Evolutionary conservation across 2,888 invertebrate genomes (phyloP), one percentile per base, ranked within the genome.

Genomic region (Eupithecia inturbata): DNA sequence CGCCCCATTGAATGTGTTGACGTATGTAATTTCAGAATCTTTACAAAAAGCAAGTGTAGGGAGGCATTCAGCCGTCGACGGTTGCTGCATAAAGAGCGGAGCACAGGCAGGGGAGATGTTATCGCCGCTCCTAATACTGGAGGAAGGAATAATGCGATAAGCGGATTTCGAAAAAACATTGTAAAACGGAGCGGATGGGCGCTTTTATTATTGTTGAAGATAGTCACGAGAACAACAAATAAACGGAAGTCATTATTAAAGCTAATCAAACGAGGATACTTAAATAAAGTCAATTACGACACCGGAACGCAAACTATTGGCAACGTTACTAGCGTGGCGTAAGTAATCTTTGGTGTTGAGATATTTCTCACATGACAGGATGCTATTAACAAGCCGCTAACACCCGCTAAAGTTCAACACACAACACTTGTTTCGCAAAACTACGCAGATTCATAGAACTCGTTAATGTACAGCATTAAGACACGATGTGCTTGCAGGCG

Each of bases 11-110:
- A 88, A 86, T 80, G 88, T 89, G 90, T 87, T 87, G 91, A 90
- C 89, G 91, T 91, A 87, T 90, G 91, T 90, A 90, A 92, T 90
- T 90, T 89, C 90, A 91, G 90, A 89, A 86, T 88, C 82, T 84
- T 83, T 81, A 90, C 87, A 91, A 90, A 89, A 88, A 86, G 83
- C 84, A 84, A 85, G 86, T 86, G 84, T 81, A 76, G 80, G 83
- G 82, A 81, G 83, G 83, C 82, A 84, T 83, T 83, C 82, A 80
- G 81, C 41, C 41, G 41, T 0, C 41, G 45, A 19, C 45, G 45
- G 45, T n/a, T 45, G 80, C 77, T 76, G 74, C 78, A 74, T 74
- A 78, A 80, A 81, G 80, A 80, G 81, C 73, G 45, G 77, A 80
- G 82, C 82, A 81, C 81, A 80, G 75, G 10, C n/a, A 3, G 83